Evolutionary conservation across 2,888 invertebrate genomes (phyloP), one percentile per base, ranked within the genome.

Genomic region (Aproaerema taeniolella): DNA sequence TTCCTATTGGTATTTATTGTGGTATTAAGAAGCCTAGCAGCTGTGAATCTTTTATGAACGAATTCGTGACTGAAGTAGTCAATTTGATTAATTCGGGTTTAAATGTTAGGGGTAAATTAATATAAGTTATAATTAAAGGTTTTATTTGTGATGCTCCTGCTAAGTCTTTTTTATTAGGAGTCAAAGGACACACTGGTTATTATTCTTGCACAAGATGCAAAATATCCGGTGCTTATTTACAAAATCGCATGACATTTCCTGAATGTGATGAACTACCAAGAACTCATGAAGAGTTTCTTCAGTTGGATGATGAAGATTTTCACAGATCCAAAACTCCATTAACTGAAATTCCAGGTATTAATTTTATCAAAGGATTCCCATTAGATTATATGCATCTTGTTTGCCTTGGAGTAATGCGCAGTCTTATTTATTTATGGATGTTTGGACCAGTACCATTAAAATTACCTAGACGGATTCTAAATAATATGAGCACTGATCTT

Each of bases 321-420:
- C 49, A 49, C 34, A 35, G 31, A 28, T 39, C 32, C 12, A 34
- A 35, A 30, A 42, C 43, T 39, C 46, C 46, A 20, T 20, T 20
- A 20, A 20, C 8, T 20, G 20, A 20, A 8, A 20, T 20, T 20
- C 20, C 20, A 17, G 36, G 34, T 26, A 38, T 47, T 14, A 10
- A 42, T 34, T 39, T 44, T 31, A 17, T 46, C 17, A 20, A 20
- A 20, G 20, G 20, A 6, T 44, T 50, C 39, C 46, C 48, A 30
- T 37, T 49, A 32, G 47, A 49, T 41, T 49, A 49, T 31, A 49
- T 47, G 49, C 43, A 46, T 15, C 43, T 43, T 42, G 42, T 38
- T 29, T 42, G 42, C 16, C 41, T 42, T 32, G 42, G 42, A 42
- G 39, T 38, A 34, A 30, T 42, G 38, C 42, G 38, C 16, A 39